phyloP scores from a whole-genome alignment of 1,140 invertebrate genomes.

The Sweltsa coloradensis region DNA sequence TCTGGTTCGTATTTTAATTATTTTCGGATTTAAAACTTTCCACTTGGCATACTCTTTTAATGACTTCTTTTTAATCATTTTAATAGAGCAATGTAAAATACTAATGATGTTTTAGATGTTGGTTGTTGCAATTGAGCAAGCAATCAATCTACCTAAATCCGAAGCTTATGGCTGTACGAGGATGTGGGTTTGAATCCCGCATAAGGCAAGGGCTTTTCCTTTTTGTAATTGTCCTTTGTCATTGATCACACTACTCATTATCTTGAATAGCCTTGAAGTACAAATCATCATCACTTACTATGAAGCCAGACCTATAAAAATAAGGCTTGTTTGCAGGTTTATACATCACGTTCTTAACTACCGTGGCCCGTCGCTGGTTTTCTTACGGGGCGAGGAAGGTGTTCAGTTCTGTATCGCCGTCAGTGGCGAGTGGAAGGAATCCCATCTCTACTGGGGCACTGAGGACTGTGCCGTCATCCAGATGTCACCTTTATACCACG shows the following conservation, averaged over 20 bases:
- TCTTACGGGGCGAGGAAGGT: conserved; percentile 52
- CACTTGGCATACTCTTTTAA: too few species aligned
- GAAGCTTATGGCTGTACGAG: too few species aligned
- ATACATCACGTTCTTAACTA: conserved; percentile 77
- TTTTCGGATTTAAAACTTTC: too few species aligned
- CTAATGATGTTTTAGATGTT: too few species aligned
- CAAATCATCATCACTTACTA: background rate
- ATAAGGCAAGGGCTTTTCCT: conserved; percentile 9
- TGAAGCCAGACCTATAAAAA: background rate
- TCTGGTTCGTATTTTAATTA: too few species aligned
- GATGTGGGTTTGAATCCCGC: too few species aligned
- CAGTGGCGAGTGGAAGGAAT: conserved; percentile 75
- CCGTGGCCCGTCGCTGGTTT: conserved; percentile 66
- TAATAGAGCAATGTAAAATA: too few species aligned
- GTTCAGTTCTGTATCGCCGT: conserved; percentile 64
- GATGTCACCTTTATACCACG: conserved; percentile 57
- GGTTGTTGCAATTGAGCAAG: too few species aligned
- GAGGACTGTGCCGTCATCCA: conserved; percentile 65
- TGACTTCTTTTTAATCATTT: too few species aligned
- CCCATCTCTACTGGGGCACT: conserved; percentile 71
- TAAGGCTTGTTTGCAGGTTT: conserved; percentile 35
- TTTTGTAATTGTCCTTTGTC: background rate
- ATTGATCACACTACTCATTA: background rate
- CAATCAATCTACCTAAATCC: too few species aligned
- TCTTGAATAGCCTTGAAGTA: background rate